A percentile compares a stretch with the other conserved stretches of the same genome.
These are phyloP conservation scores for Hipposideros armiger DNA, from an alignment of 2,113 vertebrate species.

Conservation along the genomic window DNA sequence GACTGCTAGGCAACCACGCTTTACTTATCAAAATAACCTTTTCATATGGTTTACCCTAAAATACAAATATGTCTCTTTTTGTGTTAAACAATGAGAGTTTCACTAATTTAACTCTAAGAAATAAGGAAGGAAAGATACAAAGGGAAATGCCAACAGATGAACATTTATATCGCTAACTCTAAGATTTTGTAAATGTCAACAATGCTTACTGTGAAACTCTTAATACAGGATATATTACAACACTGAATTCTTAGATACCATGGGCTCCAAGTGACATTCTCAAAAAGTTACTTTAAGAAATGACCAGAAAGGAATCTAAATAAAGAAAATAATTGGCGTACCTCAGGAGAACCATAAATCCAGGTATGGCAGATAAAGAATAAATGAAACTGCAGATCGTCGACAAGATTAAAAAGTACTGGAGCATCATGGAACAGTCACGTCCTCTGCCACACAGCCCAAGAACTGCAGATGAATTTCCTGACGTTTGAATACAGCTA, in stretches of 20 bases:
- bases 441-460: constrained; percentile 87
- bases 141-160: background rate
- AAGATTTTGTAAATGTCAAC: background rate
- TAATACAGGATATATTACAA: background rate
- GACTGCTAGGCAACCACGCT: background rate
- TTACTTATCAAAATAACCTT: background rate
- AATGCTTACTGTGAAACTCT: background rate
- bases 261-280: background rate
- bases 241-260: background rate
- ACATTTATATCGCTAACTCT: background rate
- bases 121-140: background rate
- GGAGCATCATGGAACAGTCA: constrained; percentile 86
- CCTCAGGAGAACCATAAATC: constrained; percentile 92
- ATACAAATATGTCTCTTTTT: background rate
- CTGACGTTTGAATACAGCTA: constrained; percentile 85
- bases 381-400: constrained; percentile 87
- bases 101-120: background rate
- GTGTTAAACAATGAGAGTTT: background rate
- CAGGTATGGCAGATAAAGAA: constrained; percentile 89
- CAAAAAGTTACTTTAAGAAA: background rate
- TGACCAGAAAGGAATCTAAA: background rate
- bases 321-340: constrained; percentile 68
- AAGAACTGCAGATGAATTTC: constrained; percentile 86
- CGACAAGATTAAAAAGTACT: constrained; percentile 87
- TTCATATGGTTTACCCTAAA: background rate